Evolutionary conservation across 1,140 invertebrate genomes (phyloP).

Genomic region (Medauroidea extradentata): DNA sequence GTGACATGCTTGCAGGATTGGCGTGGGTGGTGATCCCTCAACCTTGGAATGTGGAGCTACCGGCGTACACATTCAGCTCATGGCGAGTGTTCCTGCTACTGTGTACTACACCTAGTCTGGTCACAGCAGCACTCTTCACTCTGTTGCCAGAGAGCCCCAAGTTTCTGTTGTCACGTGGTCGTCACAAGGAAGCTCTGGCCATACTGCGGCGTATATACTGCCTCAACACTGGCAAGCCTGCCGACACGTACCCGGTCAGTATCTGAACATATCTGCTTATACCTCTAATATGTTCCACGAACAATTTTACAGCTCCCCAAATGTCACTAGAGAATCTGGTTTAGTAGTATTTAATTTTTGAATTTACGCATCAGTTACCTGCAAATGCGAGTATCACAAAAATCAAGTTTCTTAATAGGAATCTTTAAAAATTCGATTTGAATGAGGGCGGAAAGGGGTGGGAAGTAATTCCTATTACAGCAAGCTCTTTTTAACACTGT

Average conservation of each 20-base stretch:
- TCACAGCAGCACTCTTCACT: slow-evolving; percentile 74
- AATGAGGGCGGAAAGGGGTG: too few species aligned
- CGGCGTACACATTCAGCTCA: slow-evolving; percentile 73
- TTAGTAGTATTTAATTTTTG: too few species aligned
- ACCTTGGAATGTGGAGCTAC: slow-evolving; percentile 24
- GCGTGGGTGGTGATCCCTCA: slow-evolving; percentile 67
- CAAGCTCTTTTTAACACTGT: too few species aligned
- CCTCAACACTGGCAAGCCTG: slow-evolving; percentile 68
- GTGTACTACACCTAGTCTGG: slow-evolving; percentile 79
- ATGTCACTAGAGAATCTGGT: too few species aligned
- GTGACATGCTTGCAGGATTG: slow-evolving; percentile 65
- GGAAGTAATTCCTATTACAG: too few species aligned
- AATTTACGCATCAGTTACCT: too few species aligned
- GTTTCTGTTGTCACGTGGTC: slow-evolving; percentile 72
- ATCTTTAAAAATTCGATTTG: too few species aligned
- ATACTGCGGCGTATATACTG: slow-evolving; percentile 76
- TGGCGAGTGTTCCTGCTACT: slow-evolving; percentile 88
- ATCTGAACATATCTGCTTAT: too few species aligned
- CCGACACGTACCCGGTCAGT: slow-evolving; percentile 63
- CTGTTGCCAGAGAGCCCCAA: slow-evolving; percentile 89
- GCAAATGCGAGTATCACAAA: too few species aligned
- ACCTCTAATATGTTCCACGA: too few species aligned
- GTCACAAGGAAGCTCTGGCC: slow-evolving; percentile 69
- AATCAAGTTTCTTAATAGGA: too few species aligned
- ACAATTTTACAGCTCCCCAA: too few species aligned